phyloP scores from a whole-genome alignment of 2,888 invertebrate species.

The Sepioteuthis lessoniana region DNA sequence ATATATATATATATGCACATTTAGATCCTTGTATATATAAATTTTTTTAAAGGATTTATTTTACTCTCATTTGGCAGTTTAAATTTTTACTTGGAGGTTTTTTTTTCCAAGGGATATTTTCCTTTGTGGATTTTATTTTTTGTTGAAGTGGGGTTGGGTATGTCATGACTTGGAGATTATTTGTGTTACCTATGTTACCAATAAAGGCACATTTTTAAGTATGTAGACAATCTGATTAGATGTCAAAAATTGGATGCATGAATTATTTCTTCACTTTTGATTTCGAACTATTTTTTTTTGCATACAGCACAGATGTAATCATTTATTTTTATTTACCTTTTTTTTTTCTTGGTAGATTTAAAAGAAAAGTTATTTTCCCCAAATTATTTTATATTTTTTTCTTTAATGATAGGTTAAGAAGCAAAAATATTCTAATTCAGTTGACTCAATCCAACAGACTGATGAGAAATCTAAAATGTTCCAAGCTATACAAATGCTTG shows the following conservation, averaged over 20 bases:
- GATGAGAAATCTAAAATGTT: conserved; percentile 13
- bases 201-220: too few relatives aligned
- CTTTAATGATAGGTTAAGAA: background rate
- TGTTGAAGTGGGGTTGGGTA: too few relatives aligned
- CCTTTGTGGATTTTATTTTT: too few relatives aligned
- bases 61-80: too few relatives aligned
- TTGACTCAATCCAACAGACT: background rate
- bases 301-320: background rate
- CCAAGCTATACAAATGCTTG: background rate
- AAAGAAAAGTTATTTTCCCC: background rate
- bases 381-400: background rate
- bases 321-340: background rate
- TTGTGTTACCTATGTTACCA: too few relatives aligned
- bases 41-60: too few relatives aligned
- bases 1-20: too few relatives aligned
- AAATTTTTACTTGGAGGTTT: too few relatives aligned
- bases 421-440: conserved; percentile 10
- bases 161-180: too few relatives aligned
- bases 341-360: background rate
- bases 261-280: background rate
- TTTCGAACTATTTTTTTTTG: background rate
- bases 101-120: too few relatives aligned
- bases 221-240: background rate
- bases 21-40: too few relatives aligned
- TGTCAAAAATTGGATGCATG: background rate